These are phyloP conservation scores for Rallus limicola DNA, from an alignment of 2,113 vertebrate species.

Conservation along the genomic window DNA sequence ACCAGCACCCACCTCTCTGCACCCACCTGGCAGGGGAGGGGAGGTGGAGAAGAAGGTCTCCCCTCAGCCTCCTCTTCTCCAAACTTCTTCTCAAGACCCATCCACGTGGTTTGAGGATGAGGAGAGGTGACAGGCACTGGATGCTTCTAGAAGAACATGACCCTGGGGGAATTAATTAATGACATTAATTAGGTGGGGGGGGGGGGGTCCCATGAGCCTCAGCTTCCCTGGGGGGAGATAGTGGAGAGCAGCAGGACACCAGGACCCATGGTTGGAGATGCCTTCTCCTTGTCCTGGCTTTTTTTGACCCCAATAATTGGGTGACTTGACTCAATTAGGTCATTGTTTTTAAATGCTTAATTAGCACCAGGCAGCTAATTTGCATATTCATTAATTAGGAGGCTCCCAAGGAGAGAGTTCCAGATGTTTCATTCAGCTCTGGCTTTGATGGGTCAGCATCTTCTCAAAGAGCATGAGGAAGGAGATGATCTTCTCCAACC, in stretches of 20 bases:
- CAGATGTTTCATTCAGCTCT: slow-evolving; percentile 70
- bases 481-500: slow-evolving; percentile 76
- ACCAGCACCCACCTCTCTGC: too few species aligned
- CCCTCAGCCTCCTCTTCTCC: too few species aligned
- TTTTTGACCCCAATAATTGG: background rate
- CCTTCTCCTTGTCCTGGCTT: background rate
- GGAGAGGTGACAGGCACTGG: background rate
- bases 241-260: background rate
- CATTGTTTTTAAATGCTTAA: too few species aligned
- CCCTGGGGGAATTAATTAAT: background rate
- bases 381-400: slow-evolving; percentile 77
- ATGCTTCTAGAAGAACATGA: background rate
- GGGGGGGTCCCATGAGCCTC: background rate
- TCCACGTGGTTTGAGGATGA: background rate
- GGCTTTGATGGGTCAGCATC: slow-evolving; percentile 78
- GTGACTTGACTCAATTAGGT: slow-evolving; percentile 40
- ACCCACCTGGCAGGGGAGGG: too few species aligned
- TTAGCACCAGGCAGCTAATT: too few species aligned
- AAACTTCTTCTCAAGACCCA: too few species aligned
- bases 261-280: background rate
- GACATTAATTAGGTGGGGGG: background rate
- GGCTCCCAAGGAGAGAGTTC: slow-evolving; percentile 63
- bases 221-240: background rate
- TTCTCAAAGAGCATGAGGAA: slow-evolving; percentile 73
- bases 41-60: too few species aligned